Base-by-base conservation (phyloP, 1,140 invertebrate species). In the Danaus melanippus region DNA sequence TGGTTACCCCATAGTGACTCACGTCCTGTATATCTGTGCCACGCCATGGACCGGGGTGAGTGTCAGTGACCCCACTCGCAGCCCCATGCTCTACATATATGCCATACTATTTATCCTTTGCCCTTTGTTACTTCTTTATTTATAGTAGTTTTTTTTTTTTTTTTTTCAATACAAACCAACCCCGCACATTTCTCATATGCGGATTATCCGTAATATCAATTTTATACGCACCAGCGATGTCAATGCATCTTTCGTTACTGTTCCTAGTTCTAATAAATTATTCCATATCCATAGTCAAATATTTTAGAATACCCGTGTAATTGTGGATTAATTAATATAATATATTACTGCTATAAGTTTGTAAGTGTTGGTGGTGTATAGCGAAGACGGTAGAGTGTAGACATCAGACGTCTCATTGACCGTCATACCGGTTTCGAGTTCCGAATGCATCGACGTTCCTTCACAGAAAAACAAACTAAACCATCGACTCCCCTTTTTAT, bases 1-100 rank as follows among this genome's bases (percentile, higher is more conserved):
- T 86, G 83, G 79, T 76, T 71, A 75, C 79, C 79, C 79, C 74
- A 69, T 59, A 76, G 74, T 84, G 83, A 84, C 61, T 86, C 80
- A 84, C 76, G 79, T 83, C 75, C 79, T 80, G 74, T 79, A 32
- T 32, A 69, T 72, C 74, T 75, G 79, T 76, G 74, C 74, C 71
- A 74, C 72, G 76, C 70, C 72, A 68, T 58, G 66, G 70, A 69
- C 60, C 81, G 77, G 82, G 82, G 78, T 81, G 72, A 72, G 74
- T 75, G 83, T 86, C 83, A 67, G 74, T 81, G 80, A 84, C 79
- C 83, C 76, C 77, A 71, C 74, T 74, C 67, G 64, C 75, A 77
- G 78, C 81, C 80, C 79, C 71, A 76, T 69, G 64, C 67, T 59
- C 69, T 58, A 76, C 66, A 76, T 70, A 76, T 67, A 78, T 74